Evolutionary conservation across 2,113 vertebrate genomes (phyloP), one percentile per base, ranked within the genome.

Genomic region (Melanocharis versteri): DNA sequence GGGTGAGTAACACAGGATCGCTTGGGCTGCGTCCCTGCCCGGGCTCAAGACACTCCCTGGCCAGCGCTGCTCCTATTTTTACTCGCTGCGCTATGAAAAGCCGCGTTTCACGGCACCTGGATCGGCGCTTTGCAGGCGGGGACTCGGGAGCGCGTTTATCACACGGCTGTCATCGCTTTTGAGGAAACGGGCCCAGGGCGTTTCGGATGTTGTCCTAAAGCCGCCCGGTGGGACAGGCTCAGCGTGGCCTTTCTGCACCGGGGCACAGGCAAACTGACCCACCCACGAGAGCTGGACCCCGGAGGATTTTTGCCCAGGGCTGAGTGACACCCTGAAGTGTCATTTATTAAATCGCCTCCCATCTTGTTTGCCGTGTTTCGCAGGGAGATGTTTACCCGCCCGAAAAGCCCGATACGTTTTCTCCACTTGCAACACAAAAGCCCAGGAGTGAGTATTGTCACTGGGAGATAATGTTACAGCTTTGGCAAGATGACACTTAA

Each of bases 401-500:
- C 15, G 16, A 35, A 81, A 93, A 88, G 64, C 83, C 83, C 93
- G 58, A 92, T 81, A 68, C 64, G 60, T 92, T 95, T 65, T 77
- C 87, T 56, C 70, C 23, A 0, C 68, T 95, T 73, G 56, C 83
- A 86, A 60, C 79, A 35, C 90, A 37, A 86, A 94, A 88, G 56
- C 76, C 60, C 30, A 4, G 68, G 54, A 62, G 51, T 47, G 65
- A 70, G 22, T 66, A 24, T 58, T 73, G 93, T 86, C 53, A 1
- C 58, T 27, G 71, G 71, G 56, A 83, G 90, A 93, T 89, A 92
- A 48, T 83, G 70, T 93, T 85, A 83, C 90, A 62, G 87, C 75
- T 66, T 56, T 24, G 54, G 81, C 78, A 65, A 44, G 62, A 44
- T 61, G 87, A 56, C 88, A 33, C 92, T 95, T 81, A 17, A 75